Conservation (phyloP, 2,888 invertebrate genomes). For the Emmelina monodactyla region DNA sequence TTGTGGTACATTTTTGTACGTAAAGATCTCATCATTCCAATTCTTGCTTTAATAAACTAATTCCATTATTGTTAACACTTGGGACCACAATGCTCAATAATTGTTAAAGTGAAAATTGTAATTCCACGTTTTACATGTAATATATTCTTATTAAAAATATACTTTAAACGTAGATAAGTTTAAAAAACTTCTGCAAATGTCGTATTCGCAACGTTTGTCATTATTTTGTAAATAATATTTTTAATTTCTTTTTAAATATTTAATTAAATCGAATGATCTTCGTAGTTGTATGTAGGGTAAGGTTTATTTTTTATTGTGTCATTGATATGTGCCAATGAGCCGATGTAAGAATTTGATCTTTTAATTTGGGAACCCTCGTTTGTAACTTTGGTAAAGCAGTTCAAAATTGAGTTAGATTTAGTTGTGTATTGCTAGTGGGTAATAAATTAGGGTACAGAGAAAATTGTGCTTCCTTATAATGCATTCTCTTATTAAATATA, state of each 20-base stretch:
- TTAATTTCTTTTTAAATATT: constrained; percentile 20
- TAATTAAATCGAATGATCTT: constrained; percentile 38
- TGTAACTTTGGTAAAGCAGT: constrained; percentile 18
- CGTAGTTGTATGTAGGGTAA: constrained; percentile 30
- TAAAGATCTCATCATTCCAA: constrained; percentile 63
- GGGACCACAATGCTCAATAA: constrained; percentile 45
- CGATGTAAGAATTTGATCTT: constrained; percentile 17
- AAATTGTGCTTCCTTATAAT: constrained; percentile 54
- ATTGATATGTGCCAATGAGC: constrained; percentile 58
- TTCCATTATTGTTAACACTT: constrained; percentile 20
- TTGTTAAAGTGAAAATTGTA: constrained; percentile 29
- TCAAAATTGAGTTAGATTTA: constrained; percentile 23
- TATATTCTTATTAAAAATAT: constrained; percentile 28
- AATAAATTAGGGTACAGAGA: constrained; percentile 31
- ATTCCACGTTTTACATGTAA: constrained; percentile 24
- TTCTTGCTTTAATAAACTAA: constrained; percentile 35
- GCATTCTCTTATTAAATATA: constrained; percentile 24
- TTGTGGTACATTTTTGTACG: neutral
- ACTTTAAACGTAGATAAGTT: constrained; percentile 23
- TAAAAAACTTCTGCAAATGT: constrained; percentile 28
- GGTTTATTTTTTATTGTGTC: constrained; percentile 43
- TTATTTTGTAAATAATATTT: constrained; percentile 33
- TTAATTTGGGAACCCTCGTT: constrained; percentile 21
- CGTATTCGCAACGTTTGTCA: constrained; percentile 23
- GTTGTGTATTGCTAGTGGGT: constrained; percentile 39